These are phyloP conservation scores for Mallotus villosus DNA, from an alignment of 2,797 vertebrate species.

Conservation along the genomic window DNA sequence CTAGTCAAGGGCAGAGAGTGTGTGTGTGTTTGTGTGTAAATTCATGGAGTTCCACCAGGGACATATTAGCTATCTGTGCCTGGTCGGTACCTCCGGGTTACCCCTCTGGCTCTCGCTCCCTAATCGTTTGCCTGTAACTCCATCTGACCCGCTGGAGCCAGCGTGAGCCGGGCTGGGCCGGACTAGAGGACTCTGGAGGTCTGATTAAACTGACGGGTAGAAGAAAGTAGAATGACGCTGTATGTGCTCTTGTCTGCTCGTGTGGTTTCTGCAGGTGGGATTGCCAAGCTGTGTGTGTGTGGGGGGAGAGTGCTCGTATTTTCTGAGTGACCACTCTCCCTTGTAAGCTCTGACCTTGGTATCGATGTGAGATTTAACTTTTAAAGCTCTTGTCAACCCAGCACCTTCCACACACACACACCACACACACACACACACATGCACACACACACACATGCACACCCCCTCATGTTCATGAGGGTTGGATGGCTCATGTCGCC, in stretches of 20 bases:
- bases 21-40: conserved; percentile 25
- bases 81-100: not conserved
- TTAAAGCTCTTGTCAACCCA: too few species aligned
- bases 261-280: not conserved
- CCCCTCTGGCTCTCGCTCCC: not conserved
- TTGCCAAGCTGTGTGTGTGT: not conserved
- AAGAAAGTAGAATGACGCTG: not conserved
- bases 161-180: not conserved
- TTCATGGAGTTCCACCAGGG: not conserved
- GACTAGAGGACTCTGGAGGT: conserved; percentile 6
- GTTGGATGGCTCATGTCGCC: not conserved
- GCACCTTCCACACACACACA: too few species aligned
- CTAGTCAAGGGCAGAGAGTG: conserved; percentile 32
- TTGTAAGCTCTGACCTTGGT: not conserved
- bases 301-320: not conserved
- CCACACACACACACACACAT: too few species aligned
- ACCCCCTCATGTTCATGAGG: too few species aligned
- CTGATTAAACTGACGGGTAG: not conserved
- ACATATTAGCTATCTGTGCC: conserved; percentile 20
- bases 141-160: conserved; percentile 19
- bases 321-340: too few species aligned
- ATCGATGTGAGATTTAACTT: not conserved
- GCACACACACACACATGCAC: too few species aligned
- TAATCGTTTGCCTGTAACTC: conserved; percentile 23
- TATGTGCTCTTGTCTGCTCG: not conserved